A percentile compares a stretch with the other conserved stretches of the same genome.
These are phyloP conservation scores for Keiferia lycopersicella DNA, from an alignment of 2,888 invertebrate genomes.

Conservation along the genomic window DNA sequence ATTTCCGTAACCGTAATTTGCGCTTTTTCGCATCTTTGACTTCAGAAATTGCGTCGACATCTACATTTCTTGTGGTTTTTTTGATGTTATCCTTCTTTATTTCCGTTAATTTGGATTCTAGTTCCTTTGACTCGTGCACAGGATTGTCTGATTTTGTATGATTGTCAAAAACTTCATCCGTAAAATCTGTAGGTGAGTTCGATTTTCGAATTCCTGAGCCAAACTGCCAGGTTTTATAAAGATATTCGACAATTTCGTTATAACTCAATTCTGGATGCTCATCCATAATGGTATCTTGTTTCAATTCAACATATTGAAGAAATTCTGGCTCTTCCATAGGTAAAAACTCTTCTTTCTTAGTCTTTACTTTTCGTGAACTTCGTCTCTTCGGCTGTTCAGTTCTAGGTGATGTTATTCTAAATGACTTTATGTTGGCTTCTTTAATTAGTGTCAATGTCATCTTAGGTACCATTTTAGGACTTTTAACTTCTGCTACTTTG, in stretches of 20 bases:
- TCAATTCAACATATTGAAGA: conserved; percentile 69
- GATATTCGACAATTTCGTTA: conserved; percentile 66
- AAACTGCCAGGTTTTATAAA: conserved; percentile 74
- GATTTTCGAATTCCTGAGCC: background rate
- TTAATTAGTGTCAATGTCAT: conserved; percentile 8
- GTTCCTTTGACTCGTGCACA: background rate
- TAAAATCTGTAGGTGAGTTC: background rate
- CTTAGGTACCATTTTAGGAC: conserved; percentile 3
- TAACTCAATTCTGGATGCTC: conserved; percentile 72
- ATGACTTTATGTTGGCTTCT: background rate
- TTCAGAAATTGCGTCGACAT: background rate
- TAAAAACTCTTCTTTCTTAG: background rate
- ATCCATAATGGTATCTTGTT: conserved; percentile 69
- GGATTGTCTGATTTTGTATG: background rate
- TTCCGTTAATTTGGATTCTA: background rate
- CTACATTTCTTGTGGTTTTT: background rate
- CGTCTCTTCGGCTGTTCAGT: background rate
- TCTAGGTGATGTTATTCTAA: background rate
- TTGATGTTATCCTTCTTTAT: background rate
- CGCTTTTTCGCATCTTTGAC: background rate
- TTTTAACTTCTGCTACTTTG: background rate
- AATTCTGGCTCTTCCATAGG: conserved; percentile 63
- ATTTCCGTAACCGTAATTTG: background rate
- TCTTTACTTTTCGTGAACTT: conserved; percentile 4
- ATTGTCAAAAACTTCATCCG: background rate